Percentiles rank a stretch among this genome's conserved stretches.
Evolutionary conservation across 2,113 vertebrate species (phyloP).

Genomic region (Cyanoliseus patagonus): DNA sequence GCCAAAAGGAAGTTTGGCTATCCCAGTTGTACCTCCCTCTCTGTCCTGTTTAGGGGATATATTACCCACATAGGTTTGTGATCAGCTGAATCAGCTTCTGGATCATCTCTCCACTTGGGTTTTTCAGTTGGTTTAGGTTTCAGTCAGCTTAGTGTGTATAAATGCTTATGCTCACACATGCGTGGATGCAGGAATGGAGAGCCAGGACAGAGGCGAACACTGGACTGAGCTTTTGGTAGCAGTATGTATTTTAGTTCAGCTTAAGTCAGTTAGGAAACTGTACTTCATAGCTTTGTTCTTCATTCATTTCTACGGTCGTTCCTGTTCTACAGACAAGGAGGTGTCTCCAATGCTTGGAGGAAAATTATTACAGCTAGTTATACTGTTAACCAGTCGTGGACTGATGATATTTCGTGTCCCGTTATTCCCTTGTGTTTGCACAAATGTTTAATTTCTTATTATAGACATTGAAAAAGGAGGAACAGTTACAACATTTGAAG

Average conservation of each 20-base stretch:
- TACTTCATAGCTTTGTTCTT: neutral
- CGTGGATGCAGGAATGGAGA: neutral
- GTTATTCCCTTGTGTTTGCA: neutral
- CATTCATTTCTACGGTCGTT: accelerated
- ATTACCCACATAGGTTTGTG: neutral
- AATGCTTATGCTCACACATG: neutral
- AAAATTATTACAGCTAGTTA: neutral
- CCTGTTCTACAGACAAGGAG: neutral
- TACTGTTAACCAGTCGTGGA: neutral
- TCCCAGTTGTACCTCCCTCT: neutral
- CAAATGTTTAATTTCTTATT: neutral
- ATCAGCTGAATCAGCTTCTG: neutral
- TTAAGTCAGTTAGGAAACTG: neutral
- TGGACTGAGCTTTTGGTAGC: neutral
- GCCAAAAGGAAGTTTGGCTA: neutral
- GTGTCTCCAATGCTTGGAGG: neutral
- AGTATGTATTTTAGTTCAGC: neutral
- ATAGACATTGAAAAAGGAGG: neutral
- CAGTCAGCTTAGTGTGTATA: neutral
- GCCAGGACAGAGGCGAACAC: neutral
- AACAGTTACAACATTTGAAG: neutral
- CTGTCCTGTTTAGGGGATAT: neutral
- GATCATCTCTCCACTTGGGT: neutral
- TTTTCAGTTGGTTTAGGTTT: neutral
- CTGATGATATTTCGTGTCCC: neutral